These are phyloP conservation scores for Deroptyus accipitrinus DNA, from an alignment of 2,113 vertebrate species.

Conservation along the genomic window DNA sequence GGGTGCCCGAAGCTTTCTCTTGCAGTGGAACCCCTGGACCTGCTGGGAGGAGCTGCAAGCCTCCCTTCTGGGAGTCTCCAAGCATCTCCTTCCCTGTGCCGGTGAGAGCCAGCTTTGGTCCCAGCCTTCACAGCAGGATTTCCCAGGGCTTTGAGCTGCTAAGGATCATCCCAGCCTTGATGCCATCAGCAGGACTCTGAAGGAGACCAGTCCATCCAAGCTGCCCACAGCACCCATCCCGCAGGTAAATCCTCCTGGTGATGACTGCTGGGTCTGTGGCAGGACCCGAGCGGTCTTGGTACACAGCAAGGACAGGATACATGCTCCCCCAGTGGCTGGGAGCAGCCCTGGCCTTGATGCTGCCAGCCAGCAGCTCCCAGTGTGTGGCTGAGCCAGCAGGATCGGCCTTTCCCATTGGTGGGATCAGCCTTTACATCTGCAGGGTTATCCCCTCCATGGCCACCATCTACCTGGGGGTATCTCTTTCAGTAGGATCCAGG, in stretches of 20 bases:
- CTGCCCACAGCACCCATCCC: not conserved
- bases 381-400: rapidly evolving
- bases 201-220: not conserved
- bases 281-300: not conserved
- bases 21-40: not conserved
- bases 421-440: not conserved
- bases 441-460: not conserved
- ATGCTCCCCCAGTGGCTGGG: not conserved
- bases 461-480: rapidly evolving
- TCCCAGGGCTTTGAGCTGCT: not conserved
- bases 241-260: not conserved
- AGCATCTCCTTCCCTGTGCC: not conserved
- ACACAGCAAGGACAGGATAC: not conserved
- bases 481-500: rapidly evolving
- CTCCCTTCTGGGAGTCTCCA: rapidly evolving
- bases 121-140: not conserved
- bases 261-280: not conserved
- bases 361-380: rapidly evolving
- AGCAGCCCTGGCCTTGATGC: not conserved
- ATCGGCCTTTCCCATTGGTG: rapidly evolving
- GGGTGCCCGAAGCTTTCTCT: not conserved
- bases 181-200: not conserved
- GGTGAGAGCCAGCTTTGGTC: not conserved
- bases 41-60: not conserved
- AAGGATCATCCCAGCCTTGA: not conserved